Base-by-base conservation (phyloP, 2,888 invertebrate species). In the Incurvaria masculella region DNA sequence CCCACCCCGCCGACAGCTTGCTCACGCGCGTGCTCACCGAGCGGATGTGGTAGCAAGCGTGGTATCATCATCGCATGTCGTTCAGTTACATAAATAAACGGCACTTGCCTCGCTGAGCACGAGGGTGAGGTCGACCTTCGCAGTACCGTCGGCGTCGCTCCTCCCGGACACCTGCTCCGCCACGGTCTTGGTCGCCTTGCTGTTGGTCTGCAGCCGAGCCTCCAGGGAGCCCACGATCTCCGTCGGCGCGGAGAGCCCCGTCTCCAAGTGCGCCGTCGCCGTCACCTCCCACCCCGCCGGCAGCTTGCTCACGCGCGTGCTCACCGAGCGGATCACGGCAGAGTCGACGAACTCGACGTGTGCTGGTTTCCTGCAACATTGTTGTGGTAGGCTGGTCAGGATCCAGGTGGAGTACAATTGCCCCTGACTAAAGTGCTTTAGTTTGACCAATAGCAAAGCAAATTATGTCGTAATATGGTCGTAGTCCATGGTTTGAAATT, bases 281-380 rank as follows among this genome's bases (percentile, higher is more conserved):
- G 53, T 62, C 11, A 79, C 51, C 23, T 58, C 45, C 78, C 79
- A 79, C 2, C 56, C 48, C 1, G 56, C 21, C 14, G 61, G 64
- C 16, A 52, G 50, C 50, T 68, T 68, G 19, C 58, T 55, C 1
- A 61, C 63, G 18, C 68, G 62, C 55, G 76, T 70, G n/a, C 81
- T 83, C 1, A 89, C 67, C 53, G 87, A 82, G 53, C 85, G 74
- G 48, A 91, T 81, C 3, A 85, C 68, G 2, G 84, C 81, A 1
- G 78, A 73, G 54, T 87, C 79, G 61, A 82, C 87, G 39, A 82
- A 81, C 64, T 88, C 84, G 38, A 92, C 65, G 49, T 72, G 78
- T 1, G 87, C 84, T 8, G 82, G 68, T 72, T 87, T 88, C 88
- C 87, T 86, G 61, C 48, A 72, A 72, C 55, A 56, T 48, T 47